phyloP scores from a whole-genome alignment of 1,140 invertebrate genomes.

The Metaphire vulgaris region DNA sequence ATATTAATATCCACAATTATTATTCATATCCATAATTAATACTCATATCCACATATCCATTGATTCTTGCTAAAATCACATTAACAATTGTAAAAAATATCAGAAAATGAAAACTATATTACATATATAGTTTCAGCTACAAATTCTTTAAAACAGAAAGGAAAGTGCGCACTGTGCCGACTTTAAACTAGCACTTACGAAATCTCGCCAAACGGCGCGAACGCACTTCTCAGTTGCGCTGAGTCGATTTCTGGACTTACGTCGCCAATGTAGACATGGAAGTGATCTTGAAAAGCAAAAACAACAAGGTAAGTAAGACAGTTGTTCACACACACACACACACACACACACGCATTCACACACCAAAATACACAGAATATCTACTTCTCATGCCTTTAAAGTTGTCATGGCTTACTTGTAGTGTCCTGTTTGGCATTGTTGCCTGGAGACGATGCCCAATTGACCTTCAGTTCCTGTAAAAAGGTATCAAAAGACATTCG shows the following conservation, averaged over 20 bases:
- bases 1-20: neutral
- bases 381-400: no score
- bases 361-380: no score
- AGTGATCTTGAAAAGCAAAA: slow-evolving; percentile 47
- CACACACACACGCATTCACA: neutral
- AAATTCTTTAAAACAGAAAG: no score
- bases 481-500: neutral
- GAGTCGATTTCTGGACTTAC: slow-evolving; percentile 98
- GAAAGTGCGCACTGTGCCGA: no score
- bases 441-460: slow-evolving; percentile 94
- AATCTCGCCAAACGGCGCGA: slow-evolving; percentile 95
- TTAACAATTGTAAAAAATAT: no score
- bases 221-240: slow-evolving; percentile 89
- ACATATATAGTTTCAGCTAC: no score
- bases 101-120: no score
- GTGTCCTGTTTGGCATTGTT: slow-evolving; percentile 97
- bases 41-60: no score
- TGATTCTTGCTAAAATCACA: no score
- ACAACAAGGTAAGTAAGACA: neutral
- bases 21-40: neutral
- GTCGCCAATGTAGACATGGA: slow-evolving; percentile 98
- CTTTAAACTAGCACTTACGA: slow-evolving; percentile 67
- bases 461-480: slow-evolving; percentile 93
- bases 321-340: neutral
- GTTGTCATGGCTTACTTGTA: slow-evolving; percentile 22